These are phyloP conservation scores for Cerceris rybyensis DNA, from an alignment of 2,888 invertebrate species.

Conservation along the genomic window DNA sequence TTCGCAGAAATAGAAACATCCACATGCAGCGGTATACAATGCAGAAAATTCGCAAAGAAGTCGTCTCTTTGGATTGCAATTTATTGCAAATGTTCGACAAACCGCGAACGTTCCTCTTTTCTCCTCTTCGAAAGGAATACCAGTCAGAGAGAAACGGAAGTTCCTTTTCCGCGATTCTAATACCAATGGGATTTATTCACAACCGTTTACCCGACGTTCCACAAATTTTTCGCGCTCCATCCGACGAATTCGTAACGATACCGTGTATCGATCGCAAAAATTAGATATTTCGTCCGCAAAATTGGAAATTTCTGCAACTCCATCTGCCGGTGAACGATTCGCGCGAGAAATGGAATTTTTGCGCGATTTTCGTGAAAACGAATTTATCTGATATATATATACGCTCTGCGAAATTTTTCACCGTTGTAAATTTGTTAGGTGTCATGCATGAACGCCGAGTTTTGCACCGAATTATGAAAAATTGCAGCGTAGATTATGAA, in stretches of 20 bases:
- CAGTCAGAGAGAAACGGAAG: too few relatives aligned
- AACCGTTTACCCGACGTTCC: not conserved
- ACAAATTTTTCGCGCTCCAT: not conserved
- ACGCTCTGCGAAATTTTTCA: slow-evolving; percentile 4
- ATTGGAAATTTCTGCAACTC: not conserved
- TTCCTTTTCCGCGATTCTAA: too few relatives aligned
- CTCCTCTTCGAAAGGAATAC: too few relatives aligned
- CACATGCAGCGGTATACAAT: too few relatives aligned
- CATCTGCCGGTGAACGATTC: not conserved
- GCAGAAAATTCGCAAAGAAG: too few relatives aligned
- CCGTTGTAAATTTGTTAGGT: not conserved
- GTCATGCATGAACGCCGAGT: too few relatives aligned
- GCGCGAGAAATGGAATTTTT: slow-evolving; percentile 1
- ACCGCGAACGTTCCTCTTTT: too few relatives aligned
- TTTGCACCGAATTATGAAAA: too few relatives aligned
- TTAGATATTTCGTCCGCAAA: not conserved
- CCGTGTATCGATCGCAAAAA: not conserved
- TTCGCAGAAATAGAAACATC: too few relatives aligned
- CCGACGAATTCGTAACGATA: not conserved
- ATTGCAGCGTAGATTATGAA: too few relatives aligned
- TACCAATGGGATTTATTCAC: not conserved
- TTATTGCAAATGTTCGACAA: too few relatives aligned
- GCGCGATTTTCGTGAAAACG: not conserved
- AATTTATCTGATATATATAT: not conserved
- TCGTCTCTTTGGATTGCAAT: too few relatives aligned